Evolutionary conservation across 1,140 invertebrate species (phyloP), one percentile per base, ranked within the genome.

Genomic region (Scaptodrosophila lebanonensis): DNA sequence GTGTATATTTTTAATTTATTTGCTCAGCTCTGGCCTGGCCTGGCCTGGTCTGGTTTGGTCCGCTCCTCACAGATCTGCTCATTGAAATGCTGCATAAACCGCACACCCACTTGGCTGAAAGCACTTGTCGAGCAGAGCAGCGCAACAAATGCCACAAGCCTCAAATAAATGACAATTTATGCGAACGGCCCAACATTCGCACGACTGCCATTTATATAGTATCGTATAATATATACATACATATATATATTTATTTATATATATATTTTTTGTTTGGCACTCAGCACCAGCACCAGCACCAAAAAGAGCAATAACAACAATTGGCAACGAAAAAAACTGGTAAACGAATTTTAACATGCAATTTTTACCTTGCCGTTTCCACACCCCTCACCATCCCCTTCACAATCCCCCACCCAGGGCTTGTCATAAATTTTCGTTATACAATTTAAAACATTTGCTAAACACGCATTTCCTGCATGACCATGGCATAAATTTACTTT

Each of bases 401-500:
- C 51, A 63, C 54, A 48, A 6, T 6, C 27, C 33, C 40, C 50
- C 51, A 29, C 27, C 35, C 27, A 56, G 45, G 39, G 58, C 53
- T 54, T 64, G 70, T 75, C 75, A 82, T 82, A 82, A 82, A 82
- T 82, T 82, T 70, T 82, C 69, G 76, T 83, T 83, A 82, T 82
- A 82, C 75, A 82, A 82, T 82, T 82, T 82, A 82, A 82, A 82
- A 82, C 69, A 82, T 82, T 82, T 63, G 75, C 75, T 83, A 82
- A 82, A 82, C 75, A 82, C 70, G 75, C 76, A 83, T 83, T 82
- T 82, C 75, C 75, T 66, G 69, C 60, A 66, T 56, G 66, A 60
- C 65, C 48, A 66, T 70, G 62, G 50, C 75, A 79, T 79, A 79
- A 82, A 79, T 82, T 79, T 70, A 66, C 69, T 73, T 71, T 49